Evolutionary conservation across 2,888 invertebrate genomes (phyloP).

Genomic region (Latheticus oryzae): DNA sequence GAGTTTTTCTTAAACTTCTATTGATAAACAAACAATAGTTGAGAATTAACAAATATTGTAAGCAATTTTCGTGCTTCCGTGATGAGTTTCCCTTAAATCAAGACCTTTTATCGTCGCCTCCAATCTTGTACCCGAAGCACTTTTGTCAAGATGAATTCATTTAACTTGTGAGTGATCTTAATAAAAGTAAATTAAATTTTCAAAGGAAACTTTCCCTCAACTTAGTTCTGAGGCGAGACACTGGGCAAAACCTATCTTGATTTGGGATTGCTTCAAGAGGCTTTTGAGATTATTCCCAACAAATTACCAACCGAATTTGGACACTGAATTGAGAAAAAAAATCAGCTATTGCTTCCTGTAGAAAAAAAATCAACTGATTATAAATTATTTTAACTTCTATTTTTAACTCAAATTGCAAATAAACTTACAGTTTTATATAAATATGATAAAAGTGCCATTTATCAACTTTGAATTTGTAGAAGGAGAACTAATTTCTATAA

Average conservation of each 20-base stretch:
- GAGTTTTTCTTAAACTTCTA: too few species aligned
- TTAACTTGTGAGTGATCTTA: conserved; percentile 41
- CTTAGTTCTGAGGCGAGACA: conserved; percentile 25
- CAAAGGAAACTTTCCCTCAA: conserved; percentile 34
- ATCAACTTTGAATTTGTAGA: too few species aligned
- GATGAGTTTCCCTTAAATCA: conserved; percentile 23
- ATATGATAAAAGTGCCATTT: too few species aligned
- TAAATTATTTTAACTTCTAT: too few species aligned
- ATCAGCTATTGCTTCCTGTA: too few species aligned
- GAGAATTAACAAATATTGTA: conserved; percentile 25
- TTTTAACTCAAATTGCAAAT: too few species aligned
- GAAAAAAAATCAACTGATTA: too few species aligned
- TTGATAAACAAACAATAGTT: conserved; percentile 8
- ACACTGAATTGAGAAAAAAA: too few species aligned
- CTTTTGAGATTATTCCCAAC: conserved; percentile 6
- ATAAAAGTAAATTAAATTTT: conserved; percentile 44
- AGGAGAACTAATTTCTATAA: too few species aligned
- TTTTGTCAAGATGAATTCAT: conserved; percentile 35
- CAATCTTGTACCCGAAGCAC: conserved; percentile 31
- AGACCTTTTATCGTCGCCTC: conserved; percentile 26
- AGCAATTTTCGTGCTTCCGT: conserved; percentile 15
- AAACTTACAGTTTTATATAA: too few species aligned
- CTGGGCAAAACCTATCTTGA: conserved; percentile 24
- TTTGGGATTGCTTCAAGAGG: conserved; percentile 6
- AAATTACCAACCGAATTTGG: too few species aligned